Conservation (phyloP, 2,888 invertebrate species). For the Furcula furcula region DNA sequence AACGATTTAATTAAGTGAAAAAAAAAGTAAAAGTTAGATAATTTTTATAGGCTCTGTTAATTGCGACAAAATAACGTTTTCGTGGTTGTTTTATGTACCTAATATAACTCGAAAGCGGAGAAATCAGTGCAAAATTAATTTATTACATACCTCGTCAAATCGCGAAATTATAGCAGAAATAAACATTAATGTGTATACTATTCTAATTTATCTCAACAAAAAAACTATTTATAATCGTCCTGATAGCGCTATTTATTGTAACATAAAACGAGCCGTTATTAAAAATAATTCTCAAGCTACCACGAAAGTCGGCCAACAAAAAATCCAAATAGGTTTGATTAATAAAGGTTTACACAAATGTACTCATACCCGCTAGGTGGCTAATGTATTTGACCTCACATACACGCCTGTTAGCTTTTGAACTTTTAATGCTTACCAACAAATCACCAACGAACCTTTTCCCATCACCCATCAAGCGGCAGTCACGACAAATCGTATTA, state of each 20-base stretch:
- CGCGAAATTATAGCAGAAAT: too few species aligned
- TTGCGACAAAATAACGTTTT: constrained; percentile 31
- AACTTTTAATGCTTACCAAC: constrained; percentile 73
- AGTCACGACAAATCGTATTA: constrained; percentile 78
- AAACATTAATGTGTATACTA: background rate
- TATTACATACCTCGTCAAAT: too few species aligned
- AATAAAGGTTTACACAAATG: constrained; percentile 63
- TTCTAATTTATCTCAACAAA: background rate
- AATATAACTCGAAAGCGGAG: constrained; percentile 4
- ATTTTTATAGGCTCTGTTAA: constrained; percentile 15
- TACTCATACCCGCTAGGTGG: constrained; percentile 71
- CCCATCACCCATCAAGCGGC: constrained; percentile 70
- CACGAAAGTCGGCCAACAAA: constrained; percentile 35
- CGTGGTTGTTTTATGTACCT: constrained; percentile 5
- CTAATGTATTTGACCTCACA: constrained; percentile 77
- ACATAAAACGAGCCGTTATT: constrained; percentile 6
- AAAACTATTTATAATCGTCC: background rate
- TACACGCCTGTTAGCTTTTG: constrained; percentile 70
- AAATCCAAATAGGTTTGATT: constrained; percentile 54
- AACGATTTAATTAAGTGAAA: constrained; percentile 17
- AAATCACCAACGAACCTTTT: constrained; percentile 68
- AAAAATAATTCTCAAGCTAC: constrained; percentile 25
- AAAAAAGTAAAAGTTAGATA: constrained; percentile 29
- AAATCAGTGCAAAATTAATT: background rate
- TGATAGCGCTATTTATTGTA: background rate